Conservation (phyloP, 2,797 vertebrate species). For the Anabacerthia variegaticeps region DNA sequence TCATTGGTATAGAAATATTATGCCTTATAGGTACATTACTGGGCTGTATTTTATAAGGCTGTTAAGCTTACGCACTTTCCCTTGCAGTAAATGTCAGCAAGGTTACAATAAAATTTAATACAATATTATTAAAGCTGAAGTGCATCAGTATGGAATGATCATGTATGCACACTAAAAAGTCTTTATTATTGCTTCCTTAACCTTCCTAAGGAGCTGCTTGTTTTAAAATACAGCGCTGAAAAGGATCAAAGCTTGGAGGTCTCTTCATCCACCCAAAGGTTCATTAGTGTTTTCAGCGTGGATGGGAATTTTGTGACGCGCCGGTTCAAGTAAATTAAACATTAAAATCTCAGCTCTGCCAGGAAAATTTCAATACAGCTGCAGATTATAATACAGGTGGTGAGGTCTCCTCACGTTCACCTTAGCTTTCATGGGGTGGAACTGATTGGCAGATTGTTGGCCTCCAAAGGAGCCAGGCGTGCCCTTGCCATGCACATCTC, state of each 20-base stretch:
- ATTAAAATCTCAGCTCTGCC: slow-evolving; percentile 40
- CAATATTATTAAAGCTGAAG: slow-evolving; percentile 65
- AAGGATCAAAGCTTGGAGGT: slow-evolving; percentile 59
- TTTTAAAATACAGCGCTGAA: slow-evolving; percentile 20
- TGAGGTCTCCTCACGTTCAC: slow-evolving; percentile 21
- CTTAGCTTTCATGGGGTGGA: slow-evolving; percentile 42
- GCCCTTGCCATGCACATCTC: background rate
- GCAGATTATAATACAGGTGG: slow-evolving; percentile 80
- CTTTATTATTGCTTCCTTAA: slow-evolving; percentile 61
- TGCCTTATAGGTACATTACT: slow-evolving; percentile 65
- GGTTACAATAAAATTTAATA: slow-evolving; percentile 65
- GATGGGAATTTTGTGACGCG: slow-evolving; percentile 48
- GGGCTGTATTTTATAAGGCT: slow-evolving; percentile 64
- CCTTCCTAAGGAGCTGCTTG: slow-evolving; percentile 55
- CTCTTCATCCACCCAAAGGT: slow-evolving; percentile 25
- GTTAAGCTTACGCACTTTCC: slow-evolving; percentile 51
- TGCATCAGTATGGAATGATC: slow-evolving; percentile 53
- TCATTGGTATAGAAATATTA: slow-evolving; percentile 59
- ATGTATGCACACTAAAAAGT: slow-evolving; percentile 41
- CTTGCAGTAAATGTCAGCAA: slow-evolving; percentile 55
- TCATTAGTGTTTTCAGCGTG: slow-evolving; percentile 38
- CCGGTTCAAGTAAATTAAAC: slow-evolving; percentile 69
- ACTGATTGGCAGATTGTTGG: slow-evolving; percentile 50
- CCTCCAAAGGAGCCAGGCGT: background rate
- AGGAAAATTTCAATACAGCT: slow-evolving; percentile 79